These are phyloP conservation scores for Oedothorax gibbosus DNA, from an alignment of 1,140 invertebrate species.

Conservation along the genomic window DNA sequence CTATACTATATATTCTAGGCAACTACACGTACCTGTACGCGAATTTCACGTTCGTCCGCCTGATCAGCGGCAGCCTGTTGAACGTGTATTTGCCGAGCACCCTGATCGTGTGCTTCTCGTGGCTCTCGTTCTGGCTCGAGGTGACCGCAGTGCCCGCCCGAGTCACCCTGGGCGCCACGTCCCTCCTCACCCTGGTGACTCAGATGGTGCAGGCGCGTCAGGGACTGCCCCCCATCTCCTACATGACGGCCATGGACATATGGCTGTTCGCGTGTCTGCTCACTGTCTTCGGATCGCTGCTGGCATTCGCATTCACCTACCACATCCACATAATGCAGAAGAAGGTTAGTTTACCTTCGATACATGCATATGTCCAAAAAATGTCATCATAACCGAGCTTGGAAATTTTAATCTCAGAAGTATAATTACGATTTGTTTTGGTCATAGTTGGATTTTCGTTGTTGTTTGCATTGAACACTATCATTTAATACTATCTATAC, in stretches of 20 bases:
- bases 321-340: background rate
- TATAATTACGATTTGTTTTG: background rate
- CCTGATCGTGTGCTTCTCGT: constrained; percentile 61
- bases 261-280: constrained; percentile 66
- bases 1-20: constrained; percentile 9
- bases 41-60: constrained; percentile 61
- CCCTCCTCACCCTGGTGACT: constrained; percentile 63
- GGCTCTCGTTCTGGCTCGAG: constrained; percentile 69
- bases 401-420: background rate
- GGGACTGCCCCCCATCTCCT: constrained; percentile 59
- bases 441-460: background rate
- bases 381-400: background rate
- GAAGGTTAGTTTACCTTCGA: background rate
- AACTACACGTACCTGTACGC: constrained; percentile 59
- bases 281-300: constrained; percentile 67
- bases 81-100: constrained; percentile 63
- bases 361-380: background rate
- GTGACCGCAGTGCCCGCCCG: constrained; percentile 68
- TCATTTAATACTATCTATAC: background rate
- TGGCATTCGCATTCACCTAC: constrained; percentile 68
- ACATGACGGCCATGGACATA: constrained; percentile 64
- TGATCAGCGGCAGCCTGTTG: constrained; percentile 57
- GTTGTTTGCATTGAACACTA: background rate
- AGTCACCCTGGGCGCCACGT: constrained; percentile 65
- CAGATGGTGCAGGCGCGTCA: constrained; percentile 60